These are phyloP conservation scores for Hippolais icterina DNA, from an alignment of 2,113 vertebrate genomes.

Conservation along the genomic window DNA sequence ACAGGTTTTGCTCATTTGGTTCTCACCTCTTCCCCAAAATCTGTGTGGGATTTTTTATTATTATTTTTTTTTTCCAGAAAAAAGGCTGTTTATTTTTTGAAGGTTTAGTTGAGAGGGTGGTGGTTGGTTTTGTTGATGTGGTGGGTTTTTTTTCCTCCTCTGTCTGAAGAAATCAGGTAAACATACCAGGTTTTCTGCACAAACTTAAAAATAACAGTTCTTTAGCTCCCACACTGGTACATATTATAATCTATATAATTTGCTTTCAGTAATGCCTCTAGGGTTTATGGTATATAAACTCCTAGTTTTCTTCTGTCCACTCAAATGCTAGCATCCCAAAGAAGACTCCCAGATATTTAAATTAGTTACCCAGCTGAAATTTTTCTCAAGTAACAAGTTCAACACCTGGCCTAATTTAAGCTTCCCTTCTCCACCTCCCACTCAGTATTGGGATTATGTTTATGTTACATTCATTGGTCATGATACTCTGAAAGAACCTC, in stretches of 20 bases:
- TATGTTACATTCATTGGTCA: neutral
- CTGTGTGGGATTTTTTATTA: neutral
- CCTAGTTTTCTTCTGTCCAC: neutral
- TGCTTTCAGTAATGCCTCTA: neutral
- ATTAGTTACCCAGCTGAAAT: neutral
- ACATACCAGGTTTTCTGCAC: neutral
- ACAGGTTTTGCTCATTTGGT: neutral
- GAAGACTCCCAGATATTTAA: neutral
- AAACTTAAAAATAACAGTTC: neutral
- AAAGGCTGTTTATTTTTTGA: neutral
- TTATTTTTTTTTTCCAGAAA: neutral
- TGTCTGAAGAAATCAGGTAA: neutral
- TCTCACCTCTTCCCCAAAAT: neutral
- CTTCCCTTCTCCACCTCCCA: neutral
- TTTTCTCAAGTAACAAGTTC: neutral
- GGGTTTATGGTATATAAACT: neutral
- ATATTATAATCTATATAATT: neutral
- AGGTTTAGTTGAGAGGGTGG: neutral
- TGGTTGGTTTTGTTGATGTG: neutral
- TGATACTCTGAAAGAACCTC: neutral
- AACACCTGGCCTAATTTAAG: neutral
- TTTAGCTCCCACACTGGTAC: neutral
- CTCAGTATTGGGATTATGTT: neutral
- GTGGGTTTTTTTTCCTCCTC: fast-evolving
- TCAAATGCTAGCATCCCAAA: neutral